phyloP scores from a whole-genome alignment of 2,797 vertebrate species.

The Odontamblyopus lacepedii region DNA sequence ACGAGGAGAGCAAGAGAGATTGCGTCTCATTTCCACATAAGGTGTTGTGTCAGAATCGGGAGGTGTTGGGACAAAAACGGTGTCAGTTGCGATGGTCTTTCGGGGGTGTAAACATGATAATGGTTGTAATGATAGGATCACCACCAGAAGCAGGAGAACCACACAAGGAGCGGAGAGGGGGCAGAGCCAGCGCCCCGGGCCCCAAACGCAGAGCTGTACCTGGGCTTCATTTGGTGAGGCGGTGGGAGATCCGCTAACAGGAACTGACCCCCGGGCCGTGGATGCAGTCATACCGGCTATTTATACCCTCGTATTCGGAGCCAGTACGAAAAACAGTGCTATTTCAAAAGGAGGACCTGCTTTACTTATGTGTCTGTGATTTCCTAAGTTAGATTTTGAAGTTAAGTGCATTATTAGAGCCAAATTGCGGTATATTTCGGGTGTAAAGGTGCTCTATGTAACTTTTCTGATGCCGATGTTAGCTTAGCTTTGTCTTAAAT shows the following conservation, averaged over 20 bases:
- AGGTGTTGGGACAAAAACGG: constrained; percentile 1
- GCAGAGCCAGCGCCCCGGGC: neutral
- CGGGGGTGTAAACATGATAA: constrained; percentile 1
- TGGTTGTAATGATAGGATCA: constrained; percentile 2
- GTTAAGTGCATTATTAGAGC: no score
- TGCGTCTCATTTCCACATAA: constrained; percentile 12
- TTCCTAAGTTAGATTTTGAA: no score
- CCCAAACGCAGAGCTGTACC: neutral
- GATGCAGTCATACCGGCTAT: constrained; percentile 3
- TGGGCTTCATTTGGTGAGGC: constrained; percentile 18
- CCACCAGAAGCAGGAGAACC: neutral
- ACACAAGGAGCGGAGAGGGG: neutral
- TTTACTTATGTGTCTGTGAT: neutral
- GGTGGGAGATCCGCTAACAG: constrained; percentile 14
- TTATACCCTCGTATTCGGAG: neutral
- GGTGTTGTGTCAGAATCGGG: constrained; percentile 6
- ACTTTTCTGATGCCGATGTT: no score
- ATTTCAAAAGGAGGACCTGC: neutral
- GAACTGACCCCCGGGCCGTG: neutral
- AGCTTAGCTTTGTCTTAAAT: no score
- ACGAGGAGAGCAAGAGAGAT: neutral
- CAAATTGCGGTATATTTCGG: no score
- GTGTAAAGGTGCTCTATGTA: no score
- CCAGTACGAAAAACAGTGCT: constrained; percentile 2
- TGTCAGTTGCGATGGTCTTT: neutral